phyloP scores from a whole-genome alignment of 2,888 invertebrate genomes.

The Pasiphila rectangulata region DNA sequence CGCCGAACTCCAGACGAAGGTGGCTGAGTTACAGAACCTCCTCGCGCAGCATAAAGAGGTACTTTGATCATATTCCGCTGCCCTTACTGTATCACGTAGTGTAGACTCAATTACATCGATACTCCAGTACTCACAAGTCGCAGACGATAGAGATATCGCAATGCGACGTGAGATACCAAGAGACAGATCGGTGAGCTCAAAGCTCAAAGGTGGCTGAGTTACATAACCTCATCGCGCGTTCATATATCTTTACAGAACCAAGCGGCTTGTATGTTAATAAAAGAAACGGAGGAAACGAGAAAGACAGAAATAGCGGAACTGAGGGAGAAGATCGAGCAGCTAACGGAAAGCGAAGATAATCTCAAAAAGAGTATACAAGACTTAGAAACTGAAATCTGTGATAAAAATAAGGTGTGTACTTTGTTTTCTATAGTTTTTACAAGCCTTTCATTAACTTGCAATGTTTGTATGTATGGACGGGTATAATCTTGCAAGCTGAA shows the following conservation, averaged over 20 bases:
- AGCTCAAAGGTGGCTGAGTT: slow-evolving; percentile 76
- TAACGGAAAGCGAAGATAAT: slow-evolving; percentile 70
- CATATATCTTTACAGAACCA: slow-evolving; percentile 57
- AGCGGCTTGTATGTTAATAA: slow-evolving; percentile 73
- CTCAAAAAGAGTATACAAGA: slow-evolving; percentile 68
- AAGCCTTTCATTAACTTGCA: too few species aligned
- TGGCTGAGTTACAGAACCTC: slow-evolving; percentile 77
- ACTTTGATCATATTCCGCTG: slow-evolving; percentile 34
- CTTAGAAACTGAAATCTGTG: slow-evolving; percentile 81
- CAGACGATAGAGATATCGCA: slow-evolving; percentile 89
- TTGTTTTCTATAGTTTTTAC: too few species aligned
- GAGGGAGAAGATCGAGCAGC: slow-evolving; percentile 60
- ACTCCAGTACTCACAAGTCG: slow-evolving; percentile 89
- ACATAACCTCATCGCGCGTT: slow-evolving; percentile 75
- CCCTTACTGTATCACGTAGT: too few species aligned
- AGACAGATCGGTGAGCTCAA: slow-evolving; percentile 83
- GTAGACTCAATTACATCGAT: too few species aligned
- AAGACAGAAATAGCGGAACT: slow-evolving; percentile 60
- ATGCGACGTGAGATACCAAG: slow-evolving; percentile 86
- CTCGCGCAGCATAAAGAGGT: slow-evolving; percentile 79
- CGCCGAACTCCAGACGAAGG: slow-evolving; percentile 80
- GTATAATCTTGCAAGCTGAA: too few species aligned
- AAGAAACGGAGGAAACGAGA: slow-evolving; percentile 60
- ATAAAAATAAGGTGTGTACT: slow-evolving; percentile 81
- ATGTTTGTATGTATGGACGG: too few species aligned